These are phyloP conservation scores for Gymnoscopelus braueri DNA, from an alignment of 2,797 vertebrate species.

Conservation along the genomic window DNA sequence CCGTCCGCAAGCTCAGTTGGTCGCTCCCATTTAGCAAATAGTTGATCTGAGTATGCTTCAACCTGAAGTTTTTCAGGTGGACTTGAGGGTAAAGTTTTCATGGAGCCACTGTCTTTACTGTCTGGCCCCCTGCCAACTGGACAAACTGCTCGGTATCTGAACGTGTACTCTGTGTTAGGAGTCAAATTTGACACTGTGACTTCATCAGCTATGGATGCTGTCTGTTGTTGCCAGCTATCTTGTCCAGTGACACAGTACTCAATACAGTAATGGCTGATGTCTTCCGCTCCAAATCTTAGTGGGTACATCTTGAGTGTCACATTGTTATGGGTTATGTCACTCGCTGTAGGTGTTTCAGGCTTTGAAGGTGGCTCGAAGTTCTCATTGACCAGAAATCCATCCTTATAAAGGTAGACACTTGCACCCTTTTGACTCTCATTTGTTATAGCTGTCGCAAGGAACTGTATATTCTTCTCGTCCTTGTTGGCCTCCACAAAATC, in stretches of 20 bases:
- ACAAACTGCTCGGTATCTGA: conserved; percentile 61
- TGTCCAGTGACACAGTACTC: conserved; percentile 49
- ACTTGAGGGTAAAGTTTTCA: conserved; percentile 43
- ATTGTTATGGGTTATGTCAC: conserved; percentile 39
- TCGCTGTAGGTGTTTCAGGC: conserved; percentile 32
- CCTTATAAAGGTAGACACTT: conserved; percentile 54
- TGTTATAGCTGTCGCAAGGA: conserved; percentile 36
- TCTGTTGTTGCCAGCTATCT: conserved; percentile 38
- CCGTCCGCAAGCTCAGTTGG: conserved; percentile 41
- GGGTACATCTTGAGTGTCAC: conserved; percentile 45
- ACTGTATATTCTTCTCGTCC: conserved; percentile 30
- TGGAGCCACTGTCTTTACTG: conserved; percentile 7
- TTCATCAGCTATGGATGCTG: conserved; percentile 4
- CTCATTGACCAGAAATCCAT: not conserved
- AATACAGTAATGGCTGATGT: conserved; percentile 48
- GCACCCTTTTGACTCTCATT: conserved; percentile 45
- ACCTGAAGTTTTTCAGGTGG: conserved; percentile 40
- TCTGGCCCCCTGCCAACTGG: conserved; percentile 43
- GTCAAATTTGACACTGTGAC: conserved; percentile 45
- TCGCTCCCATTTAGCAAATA: conserved; percentile 44
- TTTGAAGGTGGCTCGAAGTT: conserved; percentile 60
- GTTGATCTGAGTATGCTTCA: conserved; percentile 20
- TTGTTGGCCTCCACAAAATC: conserved; percentile 52
- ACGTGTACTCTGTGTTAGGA: conserved; percentile 54
- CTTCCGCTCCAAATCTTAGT: conserved; percentile 44